Evolutionary conservation across 2,113 vertebrate genomes (phyloP).

Genomic region (Nothocercus julius): DNA sequence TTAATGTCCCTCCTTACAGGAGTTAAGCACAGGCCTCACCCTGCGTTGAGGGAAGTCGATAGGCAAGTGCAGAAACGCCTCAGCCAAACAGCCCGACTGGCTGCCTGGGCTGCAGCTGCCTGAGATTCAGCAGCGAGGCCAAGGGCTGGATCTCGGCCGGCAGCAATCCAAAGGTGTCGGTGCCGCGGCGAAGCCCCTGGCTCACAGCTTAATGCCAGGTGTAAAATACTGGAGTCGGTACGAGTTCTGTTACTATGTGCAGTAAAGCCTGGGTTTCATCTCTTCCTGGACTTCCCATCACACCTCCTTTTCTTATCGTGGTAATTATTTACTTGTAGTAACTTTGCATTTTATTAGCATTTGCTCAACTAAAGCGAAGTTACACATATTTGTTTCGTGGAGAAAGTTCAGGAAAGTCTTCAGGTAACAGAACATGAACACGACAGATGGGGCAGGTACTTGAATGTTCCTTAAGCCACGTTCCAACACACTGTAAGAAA

Average conservation of each 20-base stretch:
- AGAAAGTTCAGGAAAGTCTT: constrained; percentile 82
- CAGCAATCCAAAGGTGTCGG: not conserved
- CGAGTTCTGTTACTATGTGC: rapidly evolving
- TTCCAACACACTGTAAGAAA: constrained; percentile 85
- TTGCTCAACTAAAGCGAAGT: not conserved
- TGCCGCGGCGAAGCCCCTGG: rapidly evolving
- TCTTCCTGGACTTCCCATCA: not conserved
- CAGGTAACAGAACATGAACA: constrained; percentile 68
- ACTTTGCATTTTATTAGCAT: rapidly evolving
- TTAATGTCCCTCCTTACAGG: not conserved
- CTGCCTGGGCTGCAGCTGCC: not conserved
- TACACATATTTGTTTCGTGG: constrained; percentile 58
- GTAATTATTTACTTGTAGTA: not conserved
- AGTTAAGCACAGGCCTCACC: not conserved
- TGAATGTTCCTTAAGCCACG: constrained; percentile 85
- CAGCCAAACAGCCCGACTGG: not conserved
- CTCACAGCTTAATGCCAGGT: rapidly evolving
- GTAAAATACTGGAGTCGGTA: not conserved
- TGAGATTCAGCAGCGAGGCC: not conserved
- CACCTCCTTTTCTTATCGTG: not conserved
- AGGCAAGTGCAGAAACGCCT: rapidly evolving
- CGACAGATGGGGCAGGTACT: constrained; percentile 90
- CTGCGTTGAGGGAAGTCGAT: not conserved
- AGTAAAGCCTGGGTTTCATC: not conserved
- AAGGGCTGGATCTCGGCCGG: not conserved